Evolutionary conservation across 1,140 invertebrate genomes (phyloP), one percentile per base, ranked within the genome.

Genomic region (Leptinotarsa lineolata): DNA sequence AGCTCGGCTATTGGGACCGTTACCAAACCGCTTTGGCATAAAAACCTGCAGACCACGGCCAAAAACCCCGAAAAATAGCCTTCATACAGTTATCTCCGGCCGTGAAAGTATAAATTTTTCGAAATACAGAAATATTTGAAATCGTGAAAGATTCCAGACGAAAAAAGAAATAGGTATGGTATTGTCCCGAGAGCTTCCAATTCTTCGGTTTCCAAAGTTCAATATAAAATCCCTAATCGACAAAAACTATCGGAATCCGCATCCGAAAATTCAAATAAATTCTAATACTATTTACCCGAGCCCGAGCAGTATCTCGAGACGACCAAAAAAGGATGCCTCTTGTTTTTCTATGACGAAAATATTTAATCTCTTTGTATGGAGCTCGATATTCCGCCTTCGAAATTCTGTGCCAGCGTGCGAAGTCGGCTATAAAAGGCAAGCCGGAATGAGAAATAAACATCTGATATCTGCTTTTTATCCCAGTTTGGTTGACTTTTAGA

Each of bases 181-280:
- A 39, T 39, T 39, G 48, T n/a, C 13, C 16, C n/a, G 15, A 54
- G n/a, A 16, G 15, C 3, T 54, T 54, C 15, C 48, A 54, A 54
- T 54, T 54, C 15, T 54, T 54, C 48, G 48, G 48, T 54, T 54
- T 13, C 13, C 48, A 54, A 18, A 54, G 48, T 39, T 39, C 30
- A 39, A 39, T 39, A 2, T 39, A 39, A 39, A 39, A 39, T 54
- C 48, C n/a, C n/a, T 54, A 54, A 54, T 16, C 48, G 48, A 54
- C n/a, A 54, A 54, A 54, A 54, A 54, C 48, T 54, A 54, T 54
- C 16, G 48, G 48, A 54, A 54, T 54, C n/a, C 48, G 16, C 48
- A 54, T 54, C 6, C n/a, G n/a, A 54, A 54, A 54, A 54, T 54
- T 54, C 48, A 54, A 54, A 54, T 54, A 54, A 16, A 54, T 54